Conservation (phyloP, 2,797 vertebrate species). For the Phoxinus dragarum region DNA sequence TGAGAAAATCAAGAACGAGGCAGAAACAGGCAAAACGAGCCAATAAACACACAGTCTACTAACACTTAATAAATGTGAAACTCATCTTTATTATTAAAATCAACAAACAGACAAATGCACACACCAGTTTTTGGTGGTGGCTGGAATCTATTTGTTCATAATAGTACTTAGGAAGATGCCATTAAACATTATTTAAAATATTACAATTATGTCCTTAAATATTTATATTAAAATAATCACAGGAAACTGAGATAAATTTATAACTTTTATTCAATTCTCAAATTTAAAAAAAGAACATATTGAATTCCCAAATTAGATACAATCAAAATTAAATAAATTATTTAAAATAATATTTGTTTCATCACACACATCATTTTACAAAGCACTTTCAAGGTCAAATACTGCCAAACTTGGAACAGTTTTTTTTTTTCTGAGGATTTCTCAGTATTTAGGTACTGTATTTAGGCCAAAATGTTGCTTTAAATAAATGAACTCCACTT, state of each 20-base stretch:
- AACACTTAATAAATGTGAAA: constrained; percentile 16
- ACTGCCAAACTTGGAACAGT: neutral
- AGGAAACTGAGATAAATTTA: neutral
- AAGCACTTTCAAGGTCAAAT: too few relatives aligned
- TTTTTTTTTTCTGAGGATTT: neutral
- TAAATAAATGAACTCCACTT: neutral
- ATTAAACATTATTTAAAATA: neutral
- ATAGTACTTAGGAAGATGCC: neutral
- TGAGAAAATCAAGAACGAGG: neutral
- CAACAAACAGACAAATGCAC: neutral
- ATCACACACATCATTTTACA: too few relatives aligned
- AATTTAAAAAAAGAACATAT: neutral
- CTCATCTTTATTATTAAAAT: neutral
- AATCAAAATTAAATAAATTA: too few relatives aligned
- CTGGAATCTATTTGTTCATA: neutral
- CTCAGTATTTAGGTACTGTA: neutral
- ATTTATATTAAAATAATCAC: neutral
- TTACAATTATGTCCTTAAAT: neutral
- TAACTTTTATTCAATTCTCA: neutral
- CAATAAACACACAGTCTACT: neutral
- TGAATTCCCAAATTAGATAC: too few relatives aligned
- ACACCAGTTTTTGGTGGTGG: neutral
- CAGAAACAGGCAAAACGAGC: neutral
- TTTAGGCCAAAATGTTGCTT: neutral
- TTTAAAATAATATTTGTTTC: too few relatives aligned